Evolutionary conservation across 1,140 invertebrate genomes (phyloP).

Genomic region (Caenorhabditis elegans): DNA sequence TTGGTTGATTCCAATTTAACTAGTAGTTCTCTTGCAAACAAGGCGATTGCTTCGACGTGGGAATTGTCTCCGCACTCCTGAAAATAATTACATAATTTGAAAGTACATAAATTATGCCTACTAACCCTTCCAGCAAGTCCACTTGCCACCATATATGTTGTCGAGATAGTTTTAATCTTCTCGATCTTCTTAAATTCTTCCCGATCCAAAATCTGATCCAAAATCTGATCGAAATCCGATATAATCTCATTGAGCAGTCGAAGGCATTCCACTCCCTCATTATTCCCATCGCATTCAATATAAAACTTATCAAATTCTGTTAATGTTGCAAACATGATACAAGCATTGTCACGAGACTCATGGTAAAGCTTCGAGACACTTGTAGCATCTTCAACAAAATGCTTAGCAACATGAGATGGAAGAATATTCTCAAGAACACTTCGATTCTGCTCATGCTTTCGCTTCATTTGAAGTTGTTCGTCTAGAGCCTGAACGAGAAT

Average conservation of each 20-base stretch:
- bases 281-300: constrained; percentile 87
- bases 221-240: constrained; percentile 86
- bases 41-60: constrained; percentile 77
- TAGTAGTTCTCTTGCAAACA: constrained; percentile 85
- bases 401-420: constrained; percentile 86
- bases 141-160: constrained; percentile 93
- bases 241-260: constrained; percentile 95
- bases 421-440: constrained; percentile 85
- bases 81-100: neutral
- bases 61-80: constrained; percentile 16
- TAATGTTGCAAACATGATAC: constrained; percentile 88
- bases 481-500: constrained; percentile 58
- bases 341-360: constrained; percentile 80
- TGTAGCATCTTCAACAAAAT: constrained; percentile 74
- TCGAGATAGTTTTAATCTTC: constrained; percentile 94
- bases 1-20: constrained; percentile 58
- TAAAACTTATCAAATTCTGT: constrained; percentile 95
- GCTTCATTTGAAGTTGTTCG: constrained; percentile 65
- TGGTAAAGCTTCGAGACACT: constrained; percentile 51
- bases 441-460: constrained; percentile 62
- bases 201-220: constrained; percentile 80
- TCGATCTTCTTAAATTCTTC: constrained; percentile 84
- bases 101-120: neutral
- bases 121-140: constrained; percentile 73
- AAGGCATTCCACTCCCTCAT: constrained; percentile 87